These are phyloP conservation scores for Cerastis leucographa DNA, from an alignment of 2,888 invertebrate genomes.

Conservation along the genomic window DNA sequence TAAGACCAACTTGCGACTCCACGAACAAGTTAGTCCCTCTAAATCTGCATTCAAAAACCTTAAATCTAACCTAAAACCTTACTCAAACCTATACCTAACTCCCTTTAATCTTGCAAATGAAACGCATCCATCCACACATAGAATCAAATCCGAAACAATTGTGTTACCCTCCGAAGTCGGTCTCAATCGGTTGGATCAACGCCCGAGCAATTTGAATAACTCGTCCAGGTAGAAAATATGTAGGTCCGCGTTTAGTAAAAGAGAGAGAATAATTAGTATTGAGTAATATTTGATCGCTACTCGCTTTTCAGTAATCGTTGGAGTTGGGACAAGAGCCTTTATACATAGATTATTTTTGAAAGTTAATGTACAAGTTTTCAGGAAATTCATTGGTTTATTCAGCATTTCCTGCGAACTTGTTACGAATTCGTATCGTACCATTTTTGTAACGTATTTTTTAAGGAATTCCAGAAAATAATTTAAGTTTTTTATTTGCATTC, in stretches of 20 bases:
- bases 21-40: not conserved
- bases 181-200: conserved; percentile 38
- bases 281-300: not conserved
- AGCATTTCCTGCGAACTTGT: not conserved
- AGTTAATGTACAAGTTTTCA: not conserved
- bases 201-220: conserved; percentile 48
- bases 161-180: conserved; percentile 17
- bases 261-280: not conserved
- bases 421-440: not conserved
- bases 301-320: not conserved
- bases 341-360: not conserved
- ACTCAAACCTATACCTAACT: too few relatives aligned
- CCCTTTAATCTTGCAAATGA: not conserved
- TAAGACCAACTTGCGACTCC: not conserved
- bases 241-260: not conserved
- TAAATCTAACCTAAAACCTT: too few relatives aligned
- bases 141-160: conserved; percentile 36
- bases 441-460: not conserved
- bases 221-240: conserved; percentile 11
- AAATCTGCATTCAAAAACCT: not conserved
- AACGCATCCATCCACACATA: conserved; percentile 3
- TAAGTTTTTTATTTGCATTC: not conserved
- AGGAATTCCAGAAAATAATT: not conserved
- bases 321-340: not conserved
- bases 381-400: not conserved